Conservation (phyloP, 1,140 invertebrate species). For the Heliconius himera region DNA sequence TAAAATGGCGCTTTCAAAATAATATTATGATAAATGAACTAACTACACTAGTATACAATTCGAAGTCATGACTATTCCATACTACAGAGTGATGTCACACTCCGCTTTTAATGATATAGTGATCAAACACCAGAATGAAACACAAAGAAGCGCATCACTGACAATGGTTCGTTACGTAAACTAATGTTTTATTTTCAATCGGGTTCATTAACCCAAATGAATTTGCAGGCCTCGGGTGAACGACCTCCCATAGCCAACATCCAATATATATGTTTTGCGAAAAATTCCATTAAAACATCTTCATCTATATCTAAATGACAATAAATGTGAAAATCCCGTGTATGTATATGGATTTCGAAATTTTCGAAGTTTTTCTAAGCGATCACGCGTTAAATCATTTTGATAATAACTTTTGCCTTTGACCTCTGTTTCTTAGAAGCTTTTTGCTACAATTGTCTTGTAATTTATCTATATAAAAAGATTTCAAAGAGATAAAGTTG, state of each 20-base stretch:
- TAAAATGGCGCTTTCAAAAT: too few relatives aligned
- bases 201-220: conserved; percentile 53
- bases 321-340: conserved; percentile 12
- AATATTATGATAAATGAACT: too few relatives aligned
- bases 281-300: background rate
- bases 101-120: background rate
- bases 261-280: background rate
- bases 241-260: conserved; percentile 27
- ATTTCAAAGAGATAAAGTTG: background rate
- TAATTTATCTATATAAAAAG: background rate
- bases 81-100: background rate
- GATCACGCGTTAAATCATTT: conserved; percentile 36
- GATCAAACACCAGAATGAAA: background rate
- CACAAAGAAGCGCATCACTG: conserved; percentile 12
- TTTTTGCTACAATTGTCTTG: background rate
- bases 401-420: conserved; percentile 28
- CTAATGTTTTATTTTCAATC: conserved; percentile 50
- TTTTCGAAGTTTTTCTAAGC: conserved; percentile 13
- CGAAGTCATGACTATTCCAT: background rate
- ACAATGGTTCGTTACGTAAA: conserved; percentile 49
- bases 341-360: background rate
- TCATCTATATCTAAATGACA: background rate
- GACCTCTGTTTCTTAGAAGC: conserved; percentile 13
- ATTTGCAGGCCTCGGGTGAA: conserved; percentile 46
- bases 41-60: background rate